Evolutionary conservation across 2,113 vertebrate species (phyloP).

Genomic region (Rana temporaria): DNA sequence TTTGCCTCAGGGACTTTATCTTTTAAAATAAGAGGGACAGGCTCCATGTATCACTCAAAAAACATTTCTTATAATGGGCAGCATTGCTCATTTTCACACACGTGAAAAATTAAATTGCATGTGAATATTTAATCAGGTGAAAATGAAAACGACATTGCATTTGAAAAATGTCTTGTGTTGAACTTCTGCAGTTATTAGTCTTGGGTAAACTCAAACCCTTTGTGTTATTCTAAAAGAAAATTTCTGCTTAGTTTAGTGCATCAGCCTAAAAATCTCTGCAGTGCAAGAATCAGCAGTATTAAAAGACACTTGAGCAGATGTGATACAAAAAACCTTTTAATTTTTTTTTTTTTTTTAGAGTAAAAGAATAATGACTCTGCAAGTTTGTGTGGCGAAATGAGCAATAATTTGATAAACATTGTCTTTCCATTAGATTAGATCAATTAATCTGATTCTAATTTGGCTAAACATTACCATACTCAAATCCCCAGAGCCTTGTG

Average conservation of each 20-base stretch:
- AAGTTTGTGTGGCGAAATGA: constrained; percentile 81
- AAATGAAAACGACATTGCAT: too few species aligned
- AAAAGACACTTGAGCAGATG: constrained; percentile 74
- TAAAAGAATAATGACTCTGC: constrained; percentile 79
- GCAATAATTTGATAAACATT: constrained; percentile 87
- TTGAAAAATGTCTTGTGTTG: too few species aligned
- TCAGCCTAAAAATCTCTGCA: constrained; percentile 63
- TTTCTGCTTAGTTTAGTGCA: constrained; percentile 71
- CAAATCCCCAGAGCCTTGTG: constrained; percentile 81
- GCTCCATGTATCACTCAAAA: too few species aligned
- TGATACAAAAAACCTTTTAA: constrained; percentile 76
- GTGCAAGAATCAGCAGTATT: constrained; percentile 65
- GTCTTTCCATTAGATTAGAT: constrained; percentile 88
- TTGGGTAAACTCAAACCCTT: too few species aligned
- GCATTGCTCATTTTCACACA: too few species aligned
- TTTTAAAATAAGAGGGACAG: too few species aligned
- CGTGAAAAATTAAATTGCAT: too few species aligned
- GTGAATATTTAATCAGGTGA: too few species aligned
- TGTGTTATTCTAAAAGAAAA: constrained; percentile 25
- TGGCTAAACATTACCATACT: constrained; percentile 81
- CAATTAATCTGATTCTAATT: constrained; percentile 93
- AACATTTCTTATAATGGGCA: too few species aligned
- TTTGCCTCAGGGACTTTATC: too few species aligned
- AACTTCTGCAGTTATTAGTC: too few species aligned
- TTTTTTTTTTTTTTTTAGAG: constrained; percentile 66